phyloP scores from a whole-genome alignment of 2,113 vertebrate genomes.

The Nyctereutes procyonoides region DNA sequence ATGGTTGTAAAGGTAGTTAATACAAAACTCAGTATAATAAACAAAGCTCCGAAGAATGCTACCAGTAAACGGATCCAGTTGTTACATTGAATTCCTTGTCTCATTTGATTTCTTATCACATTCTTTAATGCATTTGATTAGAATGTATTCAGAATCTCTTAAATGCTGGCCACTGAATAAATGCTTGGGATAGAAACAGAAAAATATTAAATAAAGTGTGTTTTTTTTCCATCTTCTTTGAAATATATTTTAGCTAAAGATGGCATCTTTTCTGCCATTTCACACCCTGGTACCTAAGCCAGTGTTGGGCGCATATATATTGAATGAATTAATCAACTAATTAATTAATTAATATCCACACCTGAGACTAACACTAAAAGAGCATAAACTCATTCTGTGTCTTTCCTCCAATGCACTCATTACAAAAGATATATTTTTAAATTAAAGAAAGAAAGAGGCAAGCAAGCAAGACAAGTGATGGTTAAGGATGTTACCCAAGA shows the following conservation, averaged over 20 bases:
- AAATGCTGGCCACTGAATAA: conserved; percentile 33
- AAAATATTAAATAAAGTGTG: conserved; percentile 28
- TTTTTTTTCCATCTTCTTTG: conserved; percentile 5
- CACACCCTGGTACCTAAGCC: neutral
- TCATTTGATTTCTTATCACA: conserved; percentile 49
- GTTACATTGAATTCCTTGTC: conserved; percentile 24
- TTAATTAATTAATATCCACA: neutral
- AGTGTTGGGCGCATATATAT: neutral
- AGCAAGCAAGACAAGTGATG: neutral
- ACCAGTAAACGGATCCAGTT: conserved; percentile 44
- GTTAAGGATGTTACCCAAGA: neutral
- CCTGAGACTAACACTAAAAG: neutral
- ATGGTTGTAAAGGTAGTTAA: neutral
- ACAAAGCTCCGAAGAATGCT: conserved; percentile 24
- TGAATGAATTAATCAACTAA: neutral
- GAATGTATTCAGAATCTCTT: conserved; percentile 50
- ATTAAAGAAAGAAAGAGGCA: neutral
- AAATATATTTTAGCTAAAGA: neutral
- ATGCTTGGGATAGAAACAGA: conserved; percentile 19
- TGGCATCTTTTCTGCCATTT: neutral
- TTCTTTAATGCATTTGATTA: conserved; percentile 43
- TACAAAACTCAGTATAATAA: conserved; percentile 39
- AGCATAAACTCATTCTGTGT: neutral
- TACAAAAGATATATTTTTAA: neutral
- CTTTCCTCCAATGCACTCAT: neutral